Evolutionary conservation across 1,140 invertebrate species (phyloP).

Genomic region (Zaprionus lachaisei): DNA sequence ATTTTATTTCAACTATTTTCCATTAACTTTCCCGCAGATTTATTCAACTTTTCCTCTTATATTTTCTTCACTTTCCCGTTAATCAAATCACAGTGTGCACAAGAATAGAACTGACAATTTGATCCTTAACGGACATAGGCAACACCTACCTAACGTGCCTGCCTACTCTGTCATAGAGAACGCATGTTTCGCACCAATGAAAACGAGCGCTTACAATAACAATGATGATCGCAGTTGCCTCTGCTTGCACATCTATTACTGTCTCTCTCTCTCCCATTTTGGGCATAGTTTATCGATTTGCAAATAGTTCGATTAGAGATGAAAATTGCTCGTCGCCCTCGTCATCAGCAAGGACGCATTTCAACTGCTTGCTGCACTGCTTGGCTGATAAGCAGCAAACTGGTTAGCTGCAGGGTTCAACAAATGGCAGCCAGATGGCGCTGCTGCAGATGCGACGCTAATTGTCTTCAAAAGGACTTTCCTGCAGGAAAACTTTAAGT

Average conservation of each 20-base stretch:
- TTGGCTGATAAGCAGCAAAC: conserved; percentile 26
- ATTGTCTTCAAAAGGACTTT: conserved; percentile 25
- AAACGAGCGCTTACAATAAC: neutral
- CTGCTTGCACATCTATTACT: neutral
- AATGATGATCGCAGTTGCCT: conserved; percentile 9
- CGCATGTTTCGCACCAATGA: conserved; percentile 15
- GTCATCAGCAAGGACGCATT: conserved; percentile 58
- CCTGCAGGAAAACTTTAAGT: conserved; percentile 16
- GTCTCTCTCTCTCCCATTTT: conserved; percentile 18
- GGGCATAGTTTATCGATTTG: conserved; percentile 18
- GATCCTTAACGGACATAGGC: neutral
- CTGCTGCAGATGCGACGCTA: conserved; percentile 32
- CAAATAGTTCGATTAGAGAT: conserved; percentile 15
- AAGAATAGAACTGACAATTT: conserved; percentile 5
- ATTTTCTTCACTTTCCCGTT: neutral
- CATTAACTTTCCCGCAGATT: no score
- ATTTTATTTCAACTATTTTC: no score
- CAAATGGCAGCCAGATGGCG: conserved; percentile 53
- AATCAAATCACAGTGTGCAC: neutral
- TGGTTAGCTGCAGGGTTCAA: conserved; percentile 26
- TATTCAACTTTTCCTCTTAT: neutral
- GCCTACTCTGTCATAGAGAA: neutral
- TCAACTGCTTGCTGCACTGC: conserved; percentile 57
- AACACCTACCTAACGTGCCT: conserved; percentile 6
- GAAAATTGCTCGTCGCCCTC: neutral